Conservation (phyloP, 2,113 vertebrate genomes). For the Albula goreensis region DNA sequence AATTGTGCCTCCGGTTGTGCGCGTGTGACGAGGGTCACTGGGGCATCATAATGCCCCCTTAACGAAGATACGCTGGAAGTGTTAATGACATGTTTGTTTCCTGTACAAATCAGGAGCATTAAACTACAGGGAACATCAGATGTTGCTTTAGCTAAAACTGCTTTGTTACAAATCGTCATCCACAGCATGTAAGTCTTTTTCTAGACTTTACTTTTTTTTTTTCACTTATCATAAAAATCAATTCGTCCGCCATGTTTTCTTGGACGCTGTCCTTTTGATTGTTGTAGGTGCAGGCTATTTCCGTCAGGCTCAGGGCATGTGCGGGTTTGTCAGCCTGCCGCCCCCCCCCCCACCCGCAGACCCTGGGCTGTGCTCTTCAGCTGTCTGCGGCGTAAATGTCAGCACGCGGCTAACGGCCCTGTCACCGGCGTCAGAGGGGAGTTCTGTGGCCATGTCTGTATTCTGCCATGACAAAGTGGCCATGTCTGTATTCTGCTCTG, state of each 20-base stretch:
- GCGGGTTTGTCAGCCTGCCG: constrained; percentile 2
- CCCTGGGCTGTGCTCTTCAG: constrained; percentile 50
- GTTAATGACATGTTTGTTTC: too few relatives aligned
- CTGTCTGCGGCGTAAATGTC: constrained; percentile 66
- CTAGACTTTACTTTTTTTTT: neutral
- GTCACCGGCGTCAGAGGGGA: constrained; percentile 52
- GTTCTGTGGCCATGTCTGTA: constrained; percentile 45
- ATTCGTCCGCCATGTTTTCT: too few relatives aligned
- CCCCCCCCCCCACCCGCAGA: neutral
- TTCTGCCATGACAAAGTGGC: constrained; percentile 43
- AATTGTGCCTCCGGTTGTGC: too few relatives aligned
- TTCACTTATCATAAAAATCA: too few relatives aligned
- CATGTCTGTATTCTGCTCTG: constrained; percentile 31
- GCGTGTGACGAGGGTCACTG: too few relatives aligned
- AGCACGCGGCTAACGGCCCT: constrained; percentile 48
- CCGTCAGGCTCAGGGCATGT: constrained; percentile 12
- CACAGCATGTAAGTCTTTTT: too few relatives aligned
- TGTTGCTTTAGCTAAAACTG: too few relatives aligned
- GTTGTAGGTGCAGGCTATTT: neutral
- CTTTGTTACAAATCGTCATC: too few relatives aligned
- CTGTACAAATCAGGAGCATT: too few relatives aligned
- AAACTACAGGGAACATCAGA: too few relatives aligned
- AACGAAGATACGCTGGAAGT: too few relatives aligned
- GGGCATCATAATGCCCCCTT: too few relatives aligned
- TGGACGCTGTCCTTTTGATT: neutral